Base-by-base conservation (phyloP, 2,888 invertebrate species). In the Neoscelio sp. region DNA sequence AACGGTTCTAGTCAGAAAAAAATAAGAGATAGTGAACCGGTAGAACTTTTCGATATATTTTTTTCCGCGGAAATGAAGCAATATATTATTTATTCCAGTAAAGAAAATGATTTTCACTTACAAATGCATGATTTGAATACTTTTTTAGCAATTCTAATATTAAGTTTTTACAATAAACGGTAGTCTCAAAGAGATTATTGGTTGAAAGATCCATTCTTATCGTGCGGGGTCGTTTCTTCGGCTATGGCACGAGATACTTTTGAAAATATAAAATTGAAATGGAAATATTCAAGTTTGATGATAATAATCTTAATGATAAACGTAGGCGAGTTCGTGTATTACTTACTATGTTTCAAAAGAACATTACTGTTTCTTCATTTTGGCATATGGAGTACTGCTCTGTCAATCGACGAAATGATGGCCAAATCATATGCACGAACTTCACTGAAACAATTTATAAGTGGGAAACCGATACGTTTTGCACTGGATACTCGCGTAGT, bases 61-160 rank as follows among this genome's bases (percentile, higher is more conserved):
- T 82, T 82, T 62, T 68, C 74, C 2, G 54, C 18, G 30, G 65
- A 73, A 42, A 62, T 82, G 58, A 82, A 82, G 28, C 4, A 77
- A 13, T 80, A 71, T 35, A 79, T 82, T 23, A 71, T 79, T 23
- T 73, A 77, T 4, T 62, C 78, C 8, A 70, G 18, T 50, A 48
- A 65, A 13, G 58, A 76, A 56, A 80, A 82, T 58, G 60, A 52
- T 40, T 81, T 48, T 7, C n/a, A 60, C 4, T 18, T 60, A 17
- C 30, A n/a, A 10, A n/a, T 18, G 12, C 30, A 33, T 48, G 46
- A 80, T 60, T 68, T 76, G 12, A 58, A 76, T 26, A 26, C 64
- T 58, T 79, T 79, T 75, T 6, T 68, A 26, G 71, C 52, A 60
- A 58, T 75, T 15, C 50, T 75, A 8, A 79, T 79, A 70, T 64